Percentiles rank a stretch among this genome's conserved stretches.
These are phyloP conservation scores for Heteractis magnifica DNA, from an alignment of 92 coral and sea anemone species.

Conservation along the genomic window DNA sequence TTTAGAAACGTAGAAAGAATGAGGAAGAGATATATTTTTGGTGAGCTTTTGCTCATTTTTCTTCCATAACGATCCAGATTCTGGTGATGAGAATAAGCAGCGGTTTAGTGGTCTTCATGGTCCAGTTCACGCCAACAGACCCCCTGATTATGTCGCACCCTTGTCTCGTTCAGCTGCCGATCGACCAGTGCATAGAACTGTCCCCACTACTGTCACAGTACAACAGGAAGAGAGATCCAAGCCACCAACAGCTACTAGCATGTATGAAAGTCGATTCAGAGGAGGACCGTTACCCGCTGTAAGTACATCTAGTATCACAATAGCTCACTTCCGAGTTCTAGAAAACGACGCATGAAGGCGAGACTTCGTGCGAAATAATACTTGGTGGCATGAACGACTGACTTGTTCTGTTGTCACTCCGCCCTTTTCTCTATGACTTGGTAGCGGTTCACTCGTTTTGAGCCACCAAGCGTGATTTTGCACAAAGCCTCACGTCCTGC, in stretches of 20 bases:
- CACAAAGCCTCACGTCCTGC: too few relatives aligned
- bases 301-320: not conserved
- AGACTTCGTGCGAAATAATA: too few relatives aligned
- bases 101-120: constrained; percentile 10
- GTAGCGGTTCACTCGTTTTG: too few relatives aligned
- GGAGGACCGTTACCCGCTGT: constrained; percentile 44
- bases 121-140: constrained; percentile 47
- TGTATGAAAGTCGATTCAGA: constrained; percentile 77
- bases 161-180: constrained; percentile 48
- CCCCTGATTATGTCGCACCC: constrained; percentile 44
- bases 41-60: not conserved
- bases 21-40: not conserved
- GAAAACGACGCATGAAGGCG: too few relatives aligned
- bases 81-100: constrained; percentile 27
- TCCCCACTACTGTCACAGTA: constrained; percentile 65
- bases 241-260: constrained; percentile 78
- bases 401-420: too few relatives aligned
- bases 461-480: too few relatives aligned
- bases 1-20: too few relatives aligned
- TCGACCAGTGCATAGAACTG: constrained; percentile 28
- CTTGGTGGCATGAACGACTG: too few relatives aligned
- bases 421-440: too few relatives aligned
- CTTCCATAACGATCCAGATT: not conserved
- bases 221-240: constrained; percentile 76
- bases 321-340: too few relatives aligned